These are phyloP conservation scores for Drosophila melanocephala DNA, from an alignment of 2,888 invertebrate species.

Conservation along the genomic window DNA sequence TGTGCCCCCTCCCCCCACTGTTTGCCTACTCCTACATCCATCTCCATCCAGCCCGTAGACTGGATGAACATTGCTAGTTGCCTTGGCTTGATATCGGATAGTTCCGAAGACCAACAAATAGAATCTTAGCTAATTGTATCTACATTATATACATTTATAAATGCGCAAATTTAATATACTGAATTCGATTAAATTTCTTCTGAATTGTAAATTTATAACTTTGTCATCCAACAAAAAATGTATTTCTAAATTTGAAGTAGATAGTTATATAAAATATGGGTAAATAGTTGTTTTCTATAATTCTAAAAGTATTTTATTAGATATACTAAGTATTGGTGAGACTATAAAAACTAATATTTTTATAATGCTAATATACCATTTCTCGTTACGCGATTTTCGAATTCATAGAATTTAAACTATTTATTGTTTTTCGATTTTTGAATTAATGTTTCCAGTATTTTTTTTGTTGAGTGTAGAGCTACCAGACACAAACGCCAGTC, in stretches of 20 bases:
- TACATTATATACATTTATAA: not conserved
- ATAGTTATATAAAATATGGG: not conserved
- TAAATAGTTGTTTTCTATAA: no score
- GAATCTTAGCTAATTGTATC: not conserved
- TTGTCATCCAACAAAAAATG: not conserved
- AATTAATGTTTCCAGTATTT: not conserved
- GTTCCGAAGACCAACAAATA: not conserved
- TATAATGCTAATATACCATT: not conserved
- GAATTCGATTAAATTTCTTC: not conserved
- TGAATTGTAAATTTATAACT: not conserved
- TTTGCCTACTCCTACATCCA: not conserved
- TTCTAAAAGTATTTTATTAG: not conserved
- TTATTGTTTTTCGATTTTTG: not conserved
- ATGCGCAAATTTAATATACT: not conserved
- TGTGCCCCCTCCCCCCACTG: no score
- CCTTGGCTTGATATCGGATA: not conserved
- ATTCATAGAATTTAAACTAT: not conserved
- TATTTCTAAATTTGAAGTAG: not conserved
- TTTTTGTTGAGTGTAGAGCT: conserved; percentile 2
- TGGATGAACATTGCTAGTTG: not conserved
- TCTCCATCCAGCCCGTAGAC: not conserved
- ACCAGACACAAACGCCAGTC: conserved; percentile 72
- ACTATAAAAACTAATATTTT: not conserved
- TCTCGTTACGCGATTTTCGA: not conserved
- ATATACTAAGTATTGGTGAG: not conserved